Evolutionary conservation across 2,797 vertebrate genomes (phyloP).

Genomic region (Bufotes viridis): DNA sequence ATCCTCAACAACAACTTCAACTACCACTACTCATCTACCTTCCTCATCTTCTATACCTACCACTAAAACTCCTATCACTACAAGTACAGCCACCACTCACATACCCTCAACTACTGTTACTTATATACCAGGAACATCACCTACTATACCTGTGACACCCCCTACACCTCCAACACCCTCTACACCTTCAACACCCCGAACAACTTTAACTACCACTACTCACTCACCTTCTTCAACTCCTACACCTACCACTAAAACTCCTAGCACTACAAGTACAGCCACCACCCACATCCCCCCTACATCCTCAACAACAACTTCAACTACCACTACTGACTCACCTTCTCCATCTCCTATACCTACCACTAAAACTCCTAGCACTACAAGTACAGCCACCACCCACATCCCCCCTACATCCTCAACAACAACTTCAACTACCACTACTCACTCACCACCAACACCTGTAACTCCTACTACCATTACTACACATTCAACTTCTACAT

Average conservation of each 20-base stretch:
- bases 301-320: not conserved
- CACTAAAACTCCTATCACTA: not conserved
- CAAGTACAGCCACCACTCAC: not conserved
- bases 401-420: not conserved
- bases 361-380: not conserved
- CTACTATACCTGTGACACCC: not conserved
- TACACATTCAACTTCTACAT: not conserved
- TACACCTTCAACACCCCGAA: conserved; percentile 36
- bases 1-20: conserved; percentile 27
- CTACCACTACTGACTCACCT: not conserved
- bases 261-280: not conserved
- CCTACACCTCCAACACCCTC: conserved; percentile 6
- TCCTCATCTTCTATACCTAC: not conserved
- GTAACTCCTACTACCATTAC: too few species aligned
- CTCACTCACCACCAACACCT: not conserved
- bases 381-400: not conserved
- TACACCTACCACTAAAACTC: not conserved
- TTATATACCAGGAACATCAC: not conserved
- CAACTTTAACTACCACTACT: not conserved
- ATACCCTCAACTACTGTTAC: conserved; percentile 14
- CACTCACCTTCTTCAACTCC: conserved; percentile 6
- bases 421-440: not conserved
- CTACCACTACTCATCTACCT: not conserved
- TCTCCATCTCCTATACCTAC: conserved; percentile 5
- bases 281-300: not conserved